phyloP scores from a whole-genome alignment of 2,797 vertebrate species.

The Rallus crepitans region DNA sequence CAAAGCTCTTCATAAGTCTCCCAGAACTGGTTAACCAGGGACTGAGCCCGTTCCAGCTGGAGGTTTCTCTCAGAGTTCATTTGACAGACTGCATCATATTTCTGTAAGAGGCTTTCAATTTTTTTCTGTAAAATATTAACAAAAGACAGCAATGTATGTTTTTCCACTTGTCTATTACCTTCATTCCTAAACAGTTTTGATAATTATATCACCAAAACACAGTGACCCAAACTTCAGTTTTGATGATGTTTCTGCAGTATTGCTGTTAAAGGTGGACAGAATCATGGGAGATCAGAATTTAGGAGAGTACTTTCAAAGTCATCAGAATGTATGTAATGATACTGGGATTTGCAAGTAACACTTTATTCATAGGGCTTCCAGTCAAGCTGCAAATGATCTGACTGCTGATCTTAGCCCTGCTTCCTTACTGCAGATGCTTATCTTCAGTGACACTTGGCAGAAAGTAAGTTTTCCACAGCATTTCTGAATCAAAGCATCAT shows the following conservation, averaged over 20 bases:
- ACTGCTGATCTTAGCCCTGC: neutral
- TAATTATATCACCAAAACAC: neutral
- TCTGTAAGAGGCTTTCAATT: conserved; percentile 85
- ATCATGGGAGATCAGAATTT: neutral
- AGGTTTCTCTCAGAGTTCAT: conserved; percentile 94
- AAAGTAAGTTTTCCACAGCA: neutral
- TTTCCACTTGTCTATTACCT: neutral
- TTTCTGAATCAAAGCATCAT: neutral
- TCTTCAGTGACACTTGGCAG: neutral
- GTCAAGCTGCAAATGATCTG: neutral
- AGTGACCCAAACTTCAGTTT: neutral
- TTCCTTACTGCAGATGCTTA: neutral
- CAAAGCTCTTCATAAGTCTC: conserved; percentile 97
- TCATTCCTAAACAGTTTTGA: neutral
- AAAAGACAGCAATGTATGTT: neutral
- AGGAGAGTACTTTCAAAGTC: neutral
- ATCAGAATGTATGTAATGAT: neutral
- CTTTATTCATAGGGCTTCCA: neutral
- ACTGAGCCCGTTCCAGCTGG: conserved; percentile 94
- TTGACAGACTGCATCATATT: conserved; percentile 89
- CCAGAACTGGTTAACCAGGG: conserved; percentile 95
- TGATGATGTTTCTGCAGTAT: neutral
- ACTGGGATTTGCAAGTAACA: neutral
- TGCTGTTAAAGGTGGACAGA: neutral
- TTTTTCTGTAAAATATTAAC: conserved; percentile 83